A percentile compares a stretch with the other conserved stretches of the same genome.
Conservation (phyloP, 2,888 invertebrate genomes). For the Schizotus pectinicornis region DNA sequence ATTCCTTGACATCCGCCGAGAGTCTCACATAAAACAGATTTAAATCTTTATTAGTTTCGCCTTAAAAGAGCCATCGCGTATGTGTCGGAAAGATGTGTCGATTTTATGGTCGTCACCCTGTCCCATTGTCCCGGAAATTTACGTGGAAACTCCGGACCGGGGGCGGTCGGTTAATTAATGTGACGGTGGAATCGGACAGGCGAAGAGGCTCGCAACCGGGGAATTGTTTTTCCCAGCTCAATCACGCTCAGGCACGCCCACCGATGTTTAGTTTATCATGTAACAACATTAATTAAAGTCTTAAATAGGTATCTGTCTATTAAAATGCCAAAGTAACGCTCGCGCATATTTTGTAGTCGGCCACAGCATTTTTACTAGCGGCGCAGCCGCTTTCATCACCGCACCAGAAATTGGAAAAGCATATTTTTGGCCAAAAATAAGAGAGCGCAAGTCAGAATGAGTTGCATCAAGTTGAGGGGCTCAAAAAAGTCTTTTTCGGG, state of each 20-base stretch:
- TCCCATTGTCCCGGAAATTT: slow-evolving; percentile 12
- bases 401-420: too few species aligned
- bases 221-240: slow-evolving; percentile 38
- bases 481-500: too few species aligned
- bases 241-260: slow-evolving; percentile 48
- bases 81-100: slow-evolving; percentile 8
- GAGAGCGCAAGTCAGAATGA: too few species aligned
- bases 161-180: slow-evolving; percentile 24
- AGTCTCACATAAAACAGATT: slow-evolving; percentile 13
- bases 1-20: too few species aligned
- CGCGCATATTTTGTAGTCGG: slow-evolving; percentile 37
- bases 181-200: slow-evolving; percentile 21
- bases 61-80: slow-evolving; percentile 20
- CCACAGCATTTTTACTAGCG: slow-evolving; percentile 31
- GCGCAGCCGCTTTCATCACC: slow-evolving; percentile 6
- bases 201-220: slow-evolving; percentile 13
- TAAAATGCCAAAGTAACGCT: slow-evolving; percentile 48
- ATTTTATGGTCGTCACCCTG: slow-evolving; percentile 19
- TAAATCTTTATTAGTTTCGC: slow-evolving; percentile 24
- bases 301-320: slow-evolving; percentile 53
- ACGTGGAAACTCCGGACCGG: slow-evolving; percentile 7
- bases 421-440: too few species aligned
- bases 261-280: slow-evolving; percentile 50
- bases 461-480: too few species aligned
- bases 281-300: slow-evolving; percentile 55